phyloP scores from a whole-genome alignment of 2,797 vertebrate species.

The Clarias laeviceps region DNA sequence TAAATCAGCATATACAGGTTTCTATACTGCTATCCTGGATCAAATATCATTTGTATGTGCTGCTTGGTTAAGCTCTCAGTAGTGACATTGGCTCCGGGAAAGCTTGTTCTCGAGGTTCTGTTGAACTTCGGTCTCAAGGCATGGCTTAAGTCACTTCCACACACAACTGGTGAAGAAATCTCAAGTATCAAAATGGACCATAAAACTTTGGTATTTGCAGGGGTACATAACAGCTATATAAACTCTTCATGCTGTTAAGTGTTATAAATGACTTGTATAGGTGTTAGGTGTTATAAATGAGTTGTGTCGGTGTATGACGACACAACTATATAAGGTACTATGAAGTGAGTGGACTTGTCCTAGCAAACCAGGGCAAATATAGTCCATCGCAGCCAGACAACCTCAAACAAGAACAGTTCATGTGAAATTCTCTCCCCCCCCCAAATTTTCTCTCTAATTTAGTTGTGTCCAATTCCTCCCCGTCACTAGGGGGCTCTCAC shows the following conservation, averaged over 20 bases:
- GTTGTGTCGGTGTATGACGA: not conserved
- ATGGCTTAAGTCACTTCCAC: not conserved
- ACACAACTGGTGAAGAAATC: not conserved
- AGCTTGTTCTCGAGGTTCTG: not conserved
- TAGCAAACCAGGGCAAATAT: not conserved
- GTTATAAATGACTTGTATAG: not conserved
- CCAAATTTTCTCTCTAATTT: too few species aligned
- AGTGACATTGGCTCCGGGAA: constrained; percentile 4
- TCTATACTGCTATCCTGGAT: constrained; percentile 3
- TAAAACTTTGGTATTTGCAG: not conserved
- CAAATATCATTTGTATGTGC: not conserved
- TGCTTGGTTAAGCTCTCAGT: constrained; percentile 26
- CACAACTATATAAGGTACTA: too few species aligned
- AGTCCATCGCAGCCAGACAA: not conserved
- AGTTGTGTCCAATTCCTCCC: too few species aligned
- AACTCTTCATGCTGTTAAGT: not conserved
- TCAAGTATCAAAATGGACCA: not conserved
- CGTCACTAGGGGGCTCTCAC: too few species aligned
- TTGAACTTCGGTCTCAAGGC: not conserved
- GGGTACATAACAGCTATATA: not conserved
- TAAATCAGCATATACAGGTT: not conserved
- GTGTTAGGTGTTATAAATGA: too few species aligned
- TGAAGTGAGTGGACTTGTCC: not conserved
- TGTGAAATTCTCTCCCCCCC: too few species aligned
- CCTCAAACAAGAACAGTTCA: not conserved